A percentile compares a stretch with the other conserved stretches of the same genome.
phyloP scores from a whole-genome alignment of 2,113 vertebrate species.

The Megalops atlanticus region DNA sequence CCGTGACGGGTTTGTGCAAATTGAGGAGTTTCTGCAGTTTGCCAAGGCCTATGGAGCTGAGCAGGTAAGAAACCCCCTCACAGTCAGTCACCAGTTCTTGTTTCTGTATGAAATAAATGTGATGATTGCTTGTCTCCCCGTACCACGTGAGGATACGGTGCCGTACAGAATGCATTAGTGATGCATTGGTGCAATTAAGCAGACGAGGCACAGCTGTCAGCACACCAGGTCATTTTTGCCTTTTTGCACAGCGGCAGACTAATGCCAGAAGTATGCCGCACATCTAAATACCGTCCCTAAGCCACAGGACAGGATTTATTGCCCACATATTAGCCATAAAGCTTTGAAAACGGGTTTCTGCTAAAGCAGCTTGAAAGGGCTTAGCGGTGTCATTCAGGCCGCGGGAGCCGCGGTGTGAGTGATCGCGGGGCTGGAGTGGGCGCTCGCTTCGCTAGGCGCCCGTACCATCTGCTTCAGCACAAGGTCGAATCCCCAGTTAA shows the following conservation, averaged over 20 bases:
- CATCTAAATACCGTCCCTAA: background rate
- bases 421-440: background rate
- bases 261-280: background rate
- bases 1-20: conserved; percentile 89
- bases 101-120: background rate
- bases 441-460: background rate
- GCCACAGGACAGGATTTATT: background rate
- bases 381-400: background rate
- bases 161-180: background rate
- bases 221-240: background rate
- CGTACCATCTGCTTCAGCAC: background rate
- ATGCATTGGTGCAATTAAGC: background rate
- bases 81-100: background rate
- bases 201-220: background rate
- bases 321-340: background rate
- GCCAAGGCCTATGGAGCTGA: conserved; percentile 91
- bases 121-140: background rate
- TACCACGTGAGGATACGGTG: background rate
- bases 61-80: conserved; percentile 74
- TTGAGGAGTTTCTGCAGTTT: conserved; percentile 94
- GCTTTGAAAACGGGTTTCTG: background rate
- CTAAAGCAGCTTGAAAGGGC: background rate
- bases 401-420: background rate
- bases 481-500: background rate
- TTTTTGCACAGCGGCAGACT: background rate